phyloP scores from a whole-genome alignment of 2,113 vertebrate genomes.

The Boleophthalmus pectinirostris region DNA sequence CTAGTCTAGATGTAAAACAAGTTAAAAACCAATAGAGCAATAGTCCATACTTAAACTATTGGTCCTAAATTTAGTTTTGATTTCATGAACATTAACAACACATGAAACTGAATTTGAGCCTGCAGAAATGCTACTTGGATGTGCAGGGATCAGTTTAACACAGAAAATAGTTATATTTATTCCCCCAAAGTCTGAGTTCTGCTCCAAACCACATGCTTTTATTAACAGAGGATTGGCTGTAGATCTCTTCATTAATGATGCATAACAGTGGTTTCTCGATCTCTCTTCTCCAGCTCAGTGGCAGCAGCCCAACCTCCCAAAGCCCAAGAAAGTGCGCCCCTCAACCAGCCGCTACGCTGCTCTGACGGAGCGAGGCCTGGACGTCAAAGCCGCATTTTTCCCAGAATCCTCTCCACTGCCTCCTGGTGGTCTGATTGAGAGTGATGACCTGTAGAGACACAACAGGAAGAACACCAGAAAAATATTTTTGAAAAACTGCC shows the following conservation, averaged over 20 bases:
- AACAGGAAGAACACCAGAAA: not conserved
- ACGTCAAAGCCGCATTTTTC: conserved; percentile 97
- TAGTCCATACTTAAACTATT: too few relatives aligned
- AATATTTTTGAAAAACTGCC: conserved; percentile 20
- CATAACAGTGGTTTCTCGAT: not conserved
- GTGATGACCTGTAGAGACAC: conserved; percentile 90
- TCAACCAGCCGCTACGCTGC: conserved; percentile 95
- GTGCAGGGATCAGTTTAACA: too few relatives aligned
- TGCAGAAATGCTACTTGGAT: too few relatives aligned
- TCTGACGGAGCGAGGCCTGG: conserved; percentile 94
- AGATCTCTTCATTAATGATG: not conserved
- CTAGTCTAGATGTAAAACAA: too few relatives aligned
- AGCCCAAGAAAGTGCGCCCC: conserved; percentile 93
- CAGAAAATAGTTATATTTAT: too few relatives aligned
- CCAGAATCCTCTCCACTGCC: conserved; percentile 89
- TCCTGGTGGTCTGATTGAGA: conserved; percentile 88
- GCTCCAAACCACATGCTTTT: too few relatives aligned
- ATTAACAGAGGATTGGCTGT: too few relatives aligned
- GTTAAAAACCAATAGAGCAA: too few relatives aligned
- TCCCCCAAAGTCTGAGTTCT: not conserved
- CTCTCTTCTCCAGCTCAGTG: conserved; percentile 84
- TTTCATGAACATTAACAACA: too few relatives aligned
- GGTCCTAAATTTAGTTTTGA: too few relatives aligned
- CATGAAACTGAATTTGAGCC: too few relatives aligned
- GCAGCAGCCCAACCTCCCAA: conserved; percentile 91